Base-by-base conservation (phyloP, 2,888 invertebrate species). In the Cosmia pyralina region DNA sequence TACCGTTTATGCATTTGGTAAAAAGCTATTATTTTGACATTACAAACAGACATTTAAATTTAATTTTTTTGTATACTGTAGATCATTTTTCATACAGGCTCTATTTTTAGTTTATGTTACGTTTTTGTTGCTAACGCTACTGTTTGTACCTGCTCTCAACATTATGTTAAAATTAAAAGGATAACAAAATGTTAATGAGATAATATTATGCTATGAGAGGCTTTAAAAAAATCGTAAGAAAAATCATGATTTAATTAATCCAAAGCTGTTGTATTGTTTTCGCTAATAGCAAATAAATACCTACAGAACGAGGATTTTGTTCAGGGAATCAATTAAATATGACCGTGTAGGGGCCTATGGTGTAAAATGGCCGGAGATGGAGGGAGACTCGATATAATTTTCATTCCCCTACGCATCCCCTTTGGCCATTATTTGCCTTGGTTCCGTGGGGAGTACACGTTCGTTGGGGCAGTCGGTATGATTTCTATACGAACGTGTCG, bases 301-400 rank as follows among this genome's bases (percentile, higher is more conserved):
- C 28, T 50, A 59, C 66, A 69, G 53, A 48, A 50, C 28, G 17
- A 75, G 60, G 64, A 81, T 75, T 86, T 85, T 86, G 74, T 79
- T 78, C 71, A 74, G 72, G 69, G 77, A 89, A 88, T 88, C 86
- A 90, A 90, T 92, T 92, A 89, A 85, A 87, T 83, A 76, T 77
- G 44, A 50, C 53, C 83, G 83, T 77, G 75, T 77, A 82, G 75
- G 52, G 60, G 41, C 77, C 83, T 73, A 77, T 77, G 75, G 81
- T 77, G 74, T 69, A 68, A 83, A 85, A 83, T 70, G 57, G 46
- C 67, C 46, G 73, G 66, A 73, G 69, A 75, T 72, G 74, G 76
- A 71, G 79, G 86, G 87, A 65, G 72, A 75, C 72, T 83, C 79
- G 85, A 84, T 86, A 87, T 89, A 88, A 91, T 90, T 91, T 90